These are phyloP conservation scores for Ostrea edulis DNA, from an alignment of 1,140 invertebrate species.

Conservation along the genomic window DNA sequence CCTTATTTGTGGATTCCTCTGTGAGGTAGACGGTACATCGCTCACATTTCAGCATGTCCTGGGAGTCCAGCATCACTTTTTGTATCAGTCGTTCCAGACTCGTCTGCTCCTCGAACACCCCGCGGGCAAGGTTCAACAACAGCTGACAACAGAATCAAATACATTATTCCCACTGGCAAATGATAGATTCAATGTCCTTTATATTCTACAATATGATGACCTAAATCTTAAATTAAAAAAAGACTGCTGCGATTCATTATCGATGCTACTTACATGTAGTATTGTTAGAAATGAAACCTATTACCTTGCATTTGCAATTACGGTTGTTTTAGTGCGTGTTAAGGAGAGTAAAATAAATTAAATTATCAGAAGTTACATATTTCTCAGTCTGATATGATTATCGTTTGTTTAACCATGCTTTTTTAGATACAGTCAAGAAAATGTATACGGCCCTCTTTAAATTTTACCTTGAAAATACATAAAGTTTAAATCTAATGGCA, in stretches of 20 bases:
- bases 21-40: constrained; percentile 85
- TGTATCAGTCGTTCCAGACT: constrained; percentile 95
- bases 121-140: constrained; percentile 89
- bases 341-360: no score
- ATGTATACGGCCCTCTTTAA: not conserved
- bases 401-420: not conserved
- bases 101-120: constrained; percentile 95
- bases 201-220: no score
- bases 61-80: constrained; percentile 96
- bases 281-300: no score
- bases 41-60: constrained; percentile 94
- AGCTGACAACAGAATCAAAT: constrained; percentile 81
- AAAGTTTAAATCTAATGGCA: not conserved
- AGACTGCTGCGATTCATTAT: no score
- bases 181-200: not conserved
- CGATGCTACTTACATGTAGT: no score
- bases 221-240: no score
- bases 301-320: no score
- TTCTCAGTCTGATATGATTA: not conserved
- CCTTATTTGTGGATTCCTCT: constrained; percentile 64
- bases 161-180: not conserved
- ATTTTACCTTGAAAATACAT: constrained; percentile 16
- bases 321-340: no score
- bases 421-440: not conserved
- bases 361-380: no score